Evolutionary conservation across 2,797 vertebrate genomes (phyloP).

Genomic region (Microctenopoma stevenorrisi): DNA sequence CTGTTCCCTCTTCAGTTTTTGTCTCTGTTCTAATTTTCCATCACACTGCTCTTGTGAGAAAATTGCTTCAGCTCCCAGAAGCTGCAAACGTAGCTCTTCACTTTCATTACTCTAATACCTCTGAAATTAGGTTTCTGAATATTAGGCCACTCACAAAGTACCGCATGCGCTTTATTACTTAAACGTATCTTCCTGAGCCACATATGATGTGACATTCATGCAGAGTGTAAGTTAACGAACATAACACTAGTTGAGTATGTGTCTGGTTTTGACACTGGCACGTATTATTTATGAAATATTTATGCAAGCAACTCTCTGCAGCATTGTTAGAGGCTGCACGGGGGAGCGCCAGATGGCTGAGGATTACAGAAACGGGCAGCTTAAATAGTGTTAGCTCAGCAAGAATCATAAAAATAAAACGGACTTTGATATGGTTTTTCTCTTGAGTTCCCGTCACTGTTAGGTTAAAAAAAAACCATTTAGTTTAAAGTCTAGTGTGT

Average conservation of each 20-base stretch:
- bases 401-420: constrained; percentile 9
- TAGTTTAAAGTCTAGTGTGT: background rate
- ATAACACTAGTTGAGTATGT: background rate
- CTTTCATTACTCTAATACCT: background rate
- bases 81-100: background rate
- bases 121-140: constrained; percentile 3
- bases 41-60: too few relatives aligned
- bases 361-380: constrained; percentile 47
- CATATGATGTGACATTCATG: background rate
- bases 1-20: too few relatives aligned
- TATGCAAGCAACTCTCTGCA: constrained; percentile 14
- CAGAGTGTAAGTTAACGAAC: background rate
- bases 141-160: background rate
- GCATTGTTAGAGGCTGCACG: constrained; percentile 4
- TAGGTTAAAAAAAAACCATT: background rate
- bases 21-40: too few relatives aligned
- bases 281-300: constrained; percentile 2
- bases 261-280: background rate
- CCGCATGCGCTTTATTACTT: background rate
- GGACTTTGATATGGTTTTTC: constrained; percentile 9
- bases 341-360: constrained; percentile 38
- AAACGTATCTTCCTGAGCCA: too few relatives aligned
- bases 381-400: constrained; percentile 13
- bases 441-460: background rate
- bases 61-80: background rate